These are phyloP conservation scores for Macrosteles quadrilineatus DNA, from an alignment of 1,140 invertebrate species.

Conservation along the genomic window DNA sequence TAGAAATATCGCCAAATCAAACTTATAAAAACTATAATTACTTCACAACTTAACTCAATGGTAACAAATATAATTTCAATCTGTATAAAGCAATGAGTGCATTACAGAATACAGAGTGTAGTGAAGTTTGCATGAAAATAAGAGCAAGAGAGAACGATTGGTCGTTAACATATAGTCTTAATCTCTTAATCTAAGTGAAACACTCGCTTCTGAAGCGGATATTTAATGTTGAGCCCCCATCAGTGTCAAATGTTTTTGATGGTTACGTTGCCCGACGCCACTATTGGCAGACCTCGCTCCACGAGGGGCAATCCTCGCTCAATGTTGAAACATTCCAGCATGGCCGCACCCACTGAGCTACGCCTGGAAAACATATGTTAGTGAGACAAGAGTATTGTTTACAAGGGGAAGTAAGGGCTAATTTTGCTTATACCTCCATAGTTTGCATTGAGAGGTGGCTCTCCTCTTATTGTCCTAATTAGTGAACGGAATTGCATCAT, in stretches of 20 bases:
- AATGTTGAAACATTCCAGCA: slow-evolving; percentile 44
- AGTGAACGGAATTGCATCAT: too few species aligned
- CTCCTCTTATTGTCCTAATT: too few species aligned
- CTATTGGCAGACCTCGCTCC: background rate
- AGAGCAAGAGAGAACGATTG: background rate
- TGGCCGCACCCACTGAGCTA: slow-evolving; percentile 55
- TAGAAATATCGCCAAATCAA: background rate
- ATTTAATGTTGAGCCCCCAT: background rate
- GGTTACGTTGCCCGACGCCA: background rate
- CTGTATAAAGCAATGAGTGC: background rate
- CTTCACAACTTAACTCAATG: background rate
- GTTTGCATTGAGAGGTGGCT: too few species aligned
- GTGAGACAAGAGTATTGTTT: too few species aligned
- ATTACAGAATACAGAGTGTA: background rate
- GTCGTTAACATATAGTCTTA: slow-evolving; percentile 6
- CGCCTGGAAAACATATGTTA: slow-evolving; percentile 46
- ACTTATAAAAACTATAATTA: background rate
- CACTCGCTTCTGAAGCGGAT: background rate
- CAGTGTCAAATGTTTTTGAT: slow-evolving; percentile 33
- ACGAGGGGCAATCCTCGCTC: slow-evolving; percentile 32
- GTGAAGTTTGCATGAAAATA: background rate
- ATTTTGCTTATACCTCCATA: too few species aligned
- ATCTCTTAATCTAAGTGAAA: slow-evolving; percentile 2
- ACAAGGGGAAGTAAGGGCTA: too few species aligned
- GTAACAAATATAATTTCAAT: background rate